Evolutionary conservation across 2,113 vertebrate species (phyloP).

Genomic region (Anser brachyrhynchus): DNA sequence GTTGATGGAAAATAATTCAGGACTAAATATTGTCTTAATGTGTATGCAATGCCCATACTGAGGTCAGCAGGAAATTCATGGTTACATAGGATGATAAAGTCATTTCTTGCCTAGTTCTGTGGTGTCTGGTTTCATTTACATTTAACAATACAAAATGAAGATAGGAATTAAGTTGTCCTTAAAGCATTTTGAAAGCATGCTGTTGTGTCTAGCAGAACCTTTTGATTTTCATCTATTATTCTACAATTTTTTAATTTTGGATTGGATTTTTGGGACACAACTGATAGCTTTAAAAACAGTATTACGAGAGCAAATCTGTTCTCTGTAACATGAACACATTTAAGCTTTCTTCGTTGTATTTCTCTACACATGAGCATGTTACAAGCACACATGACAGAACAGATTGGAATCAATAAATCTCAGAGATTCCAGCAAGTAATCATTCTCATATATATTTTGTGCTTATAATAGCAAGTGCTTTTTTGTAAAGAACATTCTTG

Average conservation of each 20-base stretch:
- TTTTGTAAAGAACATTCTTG: background rate
- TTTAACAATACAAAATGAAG: background rate
- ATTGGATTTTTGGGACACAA: background rate
- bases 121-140: background rate
- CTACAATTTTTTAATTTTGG: background rate
- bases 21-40: background rate
- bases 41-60: background rate
- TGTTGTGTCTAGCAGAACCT: background rate
- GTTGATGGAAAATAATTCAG: background rate
- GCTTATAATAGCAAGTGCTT: background rate
- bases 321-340: background rate
- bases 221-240: background rate
- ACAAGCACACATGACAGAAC: rapidly evolving
- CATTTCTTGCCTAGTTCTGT: background rate
- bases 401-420: background rate
- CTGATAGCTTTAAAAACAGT: background rate
- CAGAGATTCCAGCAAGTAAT: background rate
- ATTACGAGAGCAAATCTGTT: background rate
- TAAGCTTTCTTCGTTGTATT: background rate
- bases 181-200: background rate
- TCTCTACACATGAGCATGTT: background rate
- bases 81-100: background rate
- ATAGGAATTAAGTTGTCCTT: background rate
- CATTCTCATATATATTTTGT: background rate
- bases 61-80: background rate